phyloP scores from a whole-genome alignment of 1,140 invertebrate genomes.

The Drosophila persimilis region DNA sequence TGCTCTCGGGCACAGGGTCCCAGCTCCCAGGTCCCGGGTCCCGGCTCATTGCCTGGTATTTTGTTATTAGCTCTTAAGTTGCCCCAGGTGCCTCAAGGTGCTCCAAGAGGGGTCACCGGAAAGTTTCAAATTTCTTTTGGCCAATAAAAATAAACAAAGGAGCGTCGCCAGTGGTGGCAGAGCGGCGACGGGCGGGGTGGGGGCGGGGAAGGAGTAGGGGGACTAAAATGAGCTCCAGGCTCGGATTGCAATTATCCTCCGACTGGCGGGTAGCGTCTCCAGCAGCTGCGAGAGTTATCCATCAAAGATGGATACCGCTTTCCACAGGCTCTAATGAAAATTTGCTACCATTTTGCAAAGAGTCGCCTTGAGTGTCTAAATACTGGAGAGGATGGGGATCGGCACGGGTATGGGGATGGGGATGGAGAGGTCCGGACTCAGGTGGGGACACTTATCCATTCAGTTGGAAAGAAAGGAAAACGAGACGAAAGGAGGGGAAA shows the following conservation, averaged over 20 bases:
- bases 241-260: slow-evolving; percentile 68
- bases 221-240: slow-evolving; percentile 24
- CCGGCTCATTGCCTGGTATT: slow-evolving; percentile 29
- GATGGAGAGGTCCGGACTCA: slow-evolving; percentile 17
- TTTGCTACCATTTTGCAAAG: slow-evolving; percentile 30
- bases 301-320: slow-evolving; percentile 42
- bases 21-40: no score
- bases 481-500: background rate
- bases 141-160: slow-evolving; percentile 54
- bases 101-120: slow-evolving; percentile 19
- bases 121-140: slow-evolving; percentile 66
- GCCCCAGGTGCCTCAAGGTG: slow-evolving; percentile 48
- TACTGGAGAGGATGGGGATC: no score
- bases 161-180: background rate
- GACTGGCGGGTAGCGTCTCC: background rate
- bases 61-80: slow-evolving; percentile 59
- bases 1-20: slow-evolving; percentile 1
- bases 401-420: background rate
- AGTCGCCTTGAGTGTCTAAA: no score
- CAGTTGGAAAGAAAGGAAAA: background rate
- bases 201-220: background rate
- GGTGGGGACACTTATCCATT: slow-evolving; percentile 9
- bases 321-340: slow-evolving; percentile 56
- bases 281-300: slow-evolving; percentile 55
- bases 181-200: background rate